Evolutionary conservation across 2,888 invertebrate species (phyloP).

Genomic region (Reticulitermes lucifugus): DNA sequence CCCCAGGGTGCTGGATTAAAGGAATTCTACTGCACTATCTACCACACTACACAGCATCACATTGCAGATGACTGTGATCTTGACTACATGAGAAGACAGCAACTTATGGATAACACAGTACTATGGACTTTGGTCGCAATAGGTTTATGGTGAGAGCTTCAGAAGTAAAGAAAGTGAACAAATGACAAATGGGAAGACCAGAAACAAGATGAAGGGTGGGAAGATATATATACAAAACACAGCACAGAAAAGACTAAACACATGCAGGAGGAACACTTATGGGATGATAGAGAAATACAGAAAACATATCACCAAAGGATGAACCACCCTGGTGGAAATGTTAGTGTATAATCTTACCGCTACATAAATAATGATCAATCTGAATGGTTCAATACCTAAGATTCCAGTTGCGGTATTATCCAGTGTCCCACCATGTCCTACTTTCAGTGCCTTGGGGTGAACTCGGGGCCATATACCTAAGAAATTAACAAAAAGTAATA

Average conservation of each 20-base stretch:
- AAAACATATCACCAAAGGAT: neutral
- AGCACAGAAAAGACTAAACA: neutral
- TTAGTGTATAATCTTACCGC: neutral
- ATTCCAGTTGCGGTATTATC: conserved; percentile 57
- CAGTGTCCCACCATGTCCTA: conserved; percentile 59
- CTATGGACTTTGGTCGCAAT: no score
- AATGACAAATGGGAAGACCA: no score
- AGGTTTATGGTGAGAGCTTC: no score
- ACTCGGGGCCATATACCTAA: conserved; percentile 40
- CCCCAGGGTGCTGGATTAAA: no score
- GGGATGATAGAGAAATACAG: neutral
- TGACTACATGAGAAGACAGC: no score
- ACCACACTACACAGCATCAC: no score
- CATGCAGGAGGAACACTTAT: neutral
- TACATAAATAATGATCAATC: neutral
- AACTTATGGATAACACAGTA: no score
- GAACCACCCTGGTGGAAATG: neutral
- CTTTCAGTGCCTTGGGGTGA: conserved; percentile 52
- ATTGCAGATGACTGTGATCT: no score
- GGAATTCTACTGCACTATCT: no score
- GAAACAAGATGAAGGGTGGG: no score
- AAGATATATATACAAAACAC: no score
- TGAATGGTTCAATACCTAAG: conserved; percentile 53
- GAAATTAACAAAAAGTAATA: neutral
- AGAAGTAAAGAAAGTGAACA: no score